Conservation (phyloP, 37 sponge, comb jelly and placozoan genomes). For the Beroe ovata region DNA sequence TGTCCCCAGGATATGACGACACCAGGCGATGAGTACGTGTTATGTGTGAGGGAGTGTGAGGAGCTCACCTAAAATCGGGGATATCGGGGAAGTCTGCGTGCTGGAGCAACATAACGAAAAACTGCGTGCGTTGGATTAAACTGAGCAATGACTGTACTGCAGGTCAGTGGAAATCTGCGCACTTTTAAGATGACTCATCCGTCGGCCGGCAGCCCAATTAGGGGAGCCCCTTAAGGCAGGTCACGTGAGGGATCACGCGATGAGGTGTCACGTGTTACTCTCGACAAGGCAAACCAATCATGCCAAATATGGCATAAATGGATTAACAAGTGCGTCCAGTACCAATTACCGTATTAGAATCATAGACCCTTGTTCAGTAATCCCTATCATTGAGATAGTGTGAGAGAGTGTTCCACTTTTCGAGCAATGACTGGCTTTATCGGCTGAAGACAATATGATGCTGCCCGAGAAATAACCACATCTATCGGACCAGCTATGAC, state of each 20-base stretch:
- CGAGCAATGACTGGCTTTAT: too few species aligned
- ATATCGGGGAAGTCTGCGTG: not conserved
- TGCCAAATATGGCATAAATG: constrained; percentile 54
- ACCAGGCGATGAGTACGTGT: too few species aligned
- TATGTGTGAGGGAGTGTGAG: too few species aligned
- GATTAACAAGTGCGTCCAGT: constrained; percentile 56
- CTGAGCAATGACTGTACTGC: constrained; percentile 33
- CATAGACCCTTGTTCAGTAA: constrained; percentile 28
- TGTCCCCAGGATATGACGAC: too few species aligned
- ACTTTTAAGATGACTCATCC: not conserved
- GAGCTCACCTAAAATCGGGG: not conserved
- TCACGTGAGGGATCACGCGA: constrained; percentile 58
- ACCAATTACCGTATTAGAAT: constrained; percentile 57
- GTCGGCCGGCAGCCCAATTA: constrained; percentile 25
- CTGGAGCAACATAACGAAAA: constrained; percentile 8
- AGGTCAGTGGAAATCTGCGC: not conserved
- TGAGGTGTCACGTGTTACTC: too few species aligned
- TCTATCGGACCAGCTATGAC: too few species aligned
- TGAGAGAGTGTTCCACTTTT: too few species aligned
- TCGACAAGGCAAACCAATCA: not conserved
- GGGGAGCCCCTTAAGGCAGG: constrained; percentile 55
- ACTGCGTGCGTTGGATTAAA: not conserved
- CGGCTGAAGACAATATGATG: too few species aligned
- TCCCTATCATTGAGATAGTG: constrained; percentile 27
- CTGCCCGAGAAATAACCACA: too few species aligned